Percentiles rank a stretch among this genome's conserved stretches.
Evolutionary conservation across 2,113 vertebrate genomes (phyloP).

Genomic region (Microtus pennsylvanicus): DNA sequence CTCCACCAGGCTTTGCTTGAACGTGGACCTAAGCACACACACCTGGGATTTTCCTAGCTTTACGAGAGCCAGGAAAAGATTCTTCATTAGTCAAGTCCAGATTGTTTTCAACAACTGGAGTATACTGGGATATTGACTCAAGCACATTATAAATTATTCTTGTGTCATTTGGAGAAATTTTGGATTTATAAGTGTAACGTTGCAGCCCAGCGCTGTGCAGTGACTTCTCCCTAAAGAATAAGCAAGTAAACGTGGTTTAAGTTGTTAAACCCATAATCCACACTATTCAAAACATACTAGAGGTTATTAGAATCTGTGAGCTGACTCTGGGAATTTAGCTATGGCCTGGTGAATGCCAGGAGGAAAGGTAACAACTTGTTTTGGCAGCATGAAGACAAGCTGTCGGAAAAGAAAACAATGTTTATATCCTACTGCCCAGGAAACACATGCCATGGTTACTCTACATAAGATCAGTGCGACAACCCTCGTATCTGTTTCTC

Average conservation of each 20-base stretch:
- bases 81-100: neutral
- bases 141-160: neutral
- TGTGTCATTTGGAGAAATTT: neutral
- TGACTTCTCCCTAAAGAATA: neutral
- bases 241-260: neutral
- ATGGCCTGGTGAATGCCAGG: neutral
- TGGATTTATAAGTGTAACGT: neutral
- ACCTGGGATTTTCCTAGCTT: neutral
- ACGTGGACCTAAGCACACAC: neutral
- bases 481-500: neutral
- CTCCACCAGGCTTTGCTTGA: neutral
- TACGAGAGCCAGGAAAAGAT: conserved; percentile 14
- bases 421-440: neutral
- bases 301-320: neutral
- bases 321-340: neutral
- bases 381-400: neutral
- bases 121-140: neutral
- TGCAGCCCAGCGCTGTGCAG: neutral
- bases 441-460: neutral
- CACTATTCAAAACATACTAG: neutral
- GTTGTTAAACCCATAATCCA: neutral
- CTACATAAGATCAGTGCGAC: conserved; percentile 19
- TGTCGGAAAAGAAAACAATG: neutral
- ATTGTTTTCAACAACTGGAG: neutral
- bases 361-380: neutral